Conservation (phyloP, 2,888 invertebrate species). For the Conus canariensis region DNA sequence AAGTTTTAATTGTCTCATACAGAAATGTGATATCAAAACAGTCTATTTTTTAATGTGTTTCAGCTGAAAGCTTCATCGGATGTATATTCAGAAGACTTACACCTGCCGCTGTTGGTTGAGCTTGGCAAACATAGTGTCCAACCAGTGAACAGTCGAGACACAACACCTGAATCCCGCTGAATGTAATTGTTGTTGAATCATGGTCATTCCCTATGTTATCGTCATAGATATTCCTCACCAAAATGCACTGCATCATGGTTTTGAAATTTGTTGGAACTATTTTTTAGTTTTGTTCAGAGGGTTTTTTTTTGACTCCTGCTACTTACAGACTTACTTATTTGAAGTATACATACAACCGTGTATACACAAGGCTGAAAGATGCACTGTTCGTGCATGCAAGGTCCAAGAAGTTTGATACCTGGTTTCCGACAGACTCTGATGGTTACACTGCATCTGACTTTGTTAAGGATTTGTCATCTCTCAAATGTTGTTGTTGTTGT, state of each 20-base stretch:
- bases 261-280: not conserved
- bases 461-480: too few relatives aligned
- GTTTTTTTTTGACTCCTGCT: not conserved
- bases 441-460: too few relatives aligned
- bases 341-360: too few relatives aligned
- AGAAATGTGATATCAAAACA: too few relatives aligned
- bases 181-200: not conserved
- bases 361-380: too few relatives aligned
- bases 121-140: slow-evolving; percentile 50
- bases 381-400: too few relatives aligned
- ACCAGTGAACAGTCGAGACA: slow-evolving; percentile 45
- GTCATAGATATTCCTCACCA: not conserved
- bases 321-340: not conserved
- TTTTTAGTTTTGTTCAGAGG: not conserved
- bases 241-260: not conserved
- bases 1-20: too few relatives aligned
- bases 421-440: too few relatives aligned
- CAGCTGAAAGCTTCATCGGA: slow-evolving; percentile 57
- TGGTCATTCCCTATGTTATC: not conserved
- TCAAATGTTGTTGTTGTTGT: too few relatives aligned
- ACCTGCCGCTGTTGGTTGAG: slow-evolving; percentile 68
- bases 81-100: slow-evolving; percentile 71
- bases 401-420: too few relatives aligned
- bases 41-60: not conserved
- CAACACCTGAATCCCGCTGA: slow-evolving; percentile 51